Conservation (phyloP, 2,888 invertebrate genomes). For the Rhorus exstirpatorius region DNA sequence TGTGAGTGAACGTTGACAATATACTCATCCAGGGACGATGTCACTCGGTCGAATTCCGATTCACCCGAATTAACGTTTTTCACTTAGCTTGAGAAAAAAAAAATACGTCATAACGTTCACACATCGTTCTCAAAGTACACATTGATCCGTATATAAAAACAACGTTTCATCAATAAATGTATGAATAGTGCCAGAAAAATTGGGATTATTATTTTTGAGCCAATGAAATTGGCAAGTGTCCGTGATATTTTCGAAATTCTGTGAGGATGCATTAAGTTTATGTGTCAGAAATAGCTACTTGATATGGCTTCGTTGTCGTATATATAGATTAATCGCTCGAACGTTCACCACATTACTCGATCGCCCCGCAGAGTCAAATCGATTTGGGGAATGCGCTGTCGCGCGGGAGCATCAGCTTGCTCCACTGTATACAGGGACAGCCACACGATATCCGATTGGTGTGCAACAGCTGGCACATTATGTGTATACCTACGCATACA, state of each 20-base stretch:
- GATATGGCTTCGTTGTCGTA: background rate
- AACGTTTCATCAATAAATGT: background rate
- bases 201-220: too few species aligned
- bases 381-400: constrained; percentile 45
- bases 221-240: background rate
- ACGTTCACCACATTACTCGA: constrained; percentile 33
- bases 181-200: too few species aligned
- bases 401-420: constrained; percentile 50
- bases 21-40: constrained; percentile 71
- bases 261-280: background rate
- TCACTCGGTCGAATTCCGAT: constrained; percentile 73
- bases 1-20: constrained; percentile 51
- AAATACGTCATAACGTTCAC: constrained; percentile 22
- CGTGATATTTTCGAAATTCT: background rate
- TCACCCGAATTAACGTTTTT: constrained; percentile 56
- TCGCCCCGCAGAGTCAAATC: constrained; percentile 42
- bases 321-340: constrained; percentile 9
- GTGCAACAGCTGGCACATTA: constrained; percentile 80
- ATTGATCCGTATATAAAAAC: background rate
- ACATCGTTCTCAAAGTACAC: background rate
- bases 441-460: constrained; percentile 61
- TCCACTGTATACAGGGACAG: constrained; percentile 10
- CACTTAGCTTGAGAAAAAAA: constrained; percentile 48
- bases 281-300: background rate
- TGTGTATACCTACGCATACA: constrained; percentile 65